Conservation (phyloP, 2,888 invertebrate genomes). For the Hoplodrina blanda region DNA sequence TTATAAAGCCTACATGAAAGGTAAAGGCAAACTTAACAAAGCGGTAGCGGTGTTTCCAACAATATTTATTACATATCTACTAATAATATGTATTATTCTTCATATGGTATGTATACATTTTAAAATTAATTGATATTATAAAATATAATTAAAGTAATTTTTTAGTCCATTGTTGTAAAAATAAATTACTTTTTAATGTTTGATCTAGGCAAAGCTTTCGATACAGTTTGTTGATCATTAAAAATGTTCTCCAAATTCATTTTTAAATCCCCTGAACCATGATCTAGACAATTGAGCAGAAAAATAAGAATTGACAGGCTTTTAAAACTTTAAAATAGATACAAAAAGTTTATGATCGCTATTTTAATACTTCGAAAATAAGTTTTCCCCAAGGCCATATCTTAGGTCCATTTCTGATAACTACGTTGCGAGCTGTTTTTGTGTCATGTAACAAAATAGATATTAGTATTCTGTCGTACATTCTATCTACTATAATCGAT, state of each 20-base stretch:
- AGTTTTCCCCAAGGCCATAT: conserved; percentile 9
- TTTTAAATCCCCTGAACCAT: background rate
- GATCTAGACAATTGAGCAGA: background rate
- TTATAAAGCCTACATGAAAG: conserved; percentile 28
- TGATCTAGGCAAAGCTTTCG: conserved; percentile 20
- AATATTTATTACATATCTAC: background rate
- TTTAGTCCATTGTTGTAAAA: background rate
- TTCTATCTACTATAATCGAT: background rate
- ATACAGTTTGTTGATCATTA: conserved; percentile 16
- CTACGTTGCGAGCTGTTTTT: background rate
- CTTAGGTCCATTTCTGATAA: conserved; percentile 20
- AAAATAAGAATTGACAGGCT: conserved; percentile 13
- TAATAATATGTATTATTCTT: background rate
- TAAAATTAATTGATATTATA: too few relatives aligned
- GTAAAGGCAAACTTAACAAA: conserved; percentile 1
- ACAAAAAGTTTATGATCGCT: conserved; percentile 9
- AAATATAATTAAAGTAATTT: too few relatives aligned
- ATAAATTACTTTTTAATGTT: background rate
- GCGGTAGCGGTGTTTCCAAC: conserved; percentile 14
- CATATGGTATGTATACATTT: too few relatives aligned
- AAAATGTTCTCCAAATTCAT: conserved; percentile 9
- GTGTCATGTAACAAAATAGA: background rate
- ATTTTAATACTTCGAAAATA: background rate
- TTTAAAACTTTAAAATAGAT: conserved; percentile 21
- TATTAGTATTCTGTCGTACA: background rate